These are phyloP conservation scores for Halcyon malimbica DNA, from an alignment of 2,113 vertebrate genomes.

Conservation along the genomic window DNA sequence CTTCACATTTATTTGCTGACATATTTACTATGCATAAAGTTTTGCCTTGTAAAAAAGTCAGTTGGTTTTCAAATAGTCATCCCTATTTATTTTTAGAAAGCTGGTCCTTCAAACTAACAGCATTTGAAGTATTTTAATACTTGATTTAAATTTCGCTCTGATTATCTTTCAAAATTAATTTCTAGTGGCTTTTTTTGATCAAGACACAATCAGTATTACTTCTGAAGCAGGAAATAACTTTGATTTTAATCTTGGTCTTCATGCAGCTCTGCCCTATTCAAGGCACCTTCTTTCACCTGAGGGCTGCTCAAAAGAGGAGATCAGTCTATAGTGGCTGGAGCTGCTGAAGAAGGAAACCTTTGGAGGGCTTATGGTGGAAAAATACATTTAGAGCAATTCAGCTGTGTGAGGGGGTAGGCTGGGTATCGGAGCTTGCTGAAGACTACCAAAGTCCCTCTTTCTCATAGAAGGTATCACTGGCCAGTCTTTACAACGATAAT, in stretches of 20 bases:
- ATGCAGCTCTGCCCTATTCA: neutral
- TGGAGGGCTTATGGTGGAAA: neutral
- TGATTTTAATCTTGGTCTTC: neutral
- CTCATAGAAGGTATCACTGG: neutral
- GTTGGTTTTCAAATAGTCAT: neutral
- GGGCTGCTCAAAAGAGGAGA: neutral
- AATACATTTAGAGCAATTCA: neutral
- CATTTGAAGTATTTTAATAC: neutral
- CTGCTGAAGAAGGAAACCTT: neutral
- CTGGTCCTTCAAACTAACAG: neutral
- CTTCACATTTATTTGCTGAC: constrained; percentile 56
- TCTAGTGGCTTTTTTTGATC: neutral
- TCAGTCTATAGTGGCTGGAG: neutral
- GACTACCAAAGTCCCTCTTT: neutral
- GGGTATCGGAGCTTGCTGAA: neutral
- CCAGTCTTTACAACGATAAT: neutral
- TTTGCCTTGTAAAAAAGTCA: neutral
- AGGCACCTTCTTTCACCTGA: neutral
- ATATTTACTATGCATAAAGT: constrained; percentile 35
- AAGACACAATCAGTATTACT: neutral
- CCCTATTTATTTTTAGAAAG: neutral
- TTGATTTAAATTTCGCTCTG: neutral
- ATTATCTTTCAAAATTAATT: neutral
- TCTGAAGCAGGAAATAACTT: constrained; percentile 3
- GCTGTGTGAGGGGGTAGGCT: neutral